Percentiles rank a stretch among this genome's conserved stretches.
These are phyloP conservation scores for Drosophila ohnishii DNA, from an alignment of 1,140 invertebrate genomes.

Conservation along the genomic window DNA sequence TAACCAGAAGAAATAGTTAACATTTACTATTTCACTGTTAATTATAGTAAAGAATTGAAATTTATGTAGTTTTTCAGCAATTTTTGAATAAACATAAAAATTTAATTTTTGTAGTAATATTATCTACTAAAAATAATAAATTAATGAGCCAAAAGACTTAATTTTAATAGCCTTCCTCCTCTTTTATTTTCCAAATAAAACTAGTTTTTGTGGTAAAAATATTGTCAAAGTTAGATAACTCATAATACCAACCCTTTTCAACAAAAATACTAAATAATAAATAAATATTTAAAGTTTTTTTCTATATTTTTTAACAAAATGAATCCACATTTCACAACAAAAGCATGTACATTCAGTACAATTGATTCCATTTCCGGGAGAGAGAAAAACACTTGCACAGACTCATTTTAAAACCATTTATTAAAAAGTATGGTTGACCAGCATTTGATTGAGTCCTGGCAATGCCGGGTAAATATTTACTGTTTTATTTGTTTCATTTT, in stretches of 20 bases:
- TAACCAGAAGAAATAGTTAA: neutral
- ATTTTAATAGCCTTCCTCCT: too few species aligned
- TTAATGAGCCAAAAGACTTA: too few species aligned
- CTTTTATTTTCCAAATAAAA: too few species aligned
- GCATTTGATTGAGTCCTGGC: conserved; percentile 2
- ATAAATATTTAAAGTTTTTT: neutral
- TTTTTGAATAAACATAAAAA: neutral
- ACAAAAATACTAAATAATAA: too few species aligned
- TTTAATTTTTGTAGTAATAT: too few species aligned
- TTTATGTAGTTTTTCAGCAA: neutral
- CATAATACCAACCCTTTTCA: too few species aligned
- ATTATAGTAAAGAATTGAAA: neutral
- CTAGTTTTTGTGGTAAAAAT: too few species aligned
- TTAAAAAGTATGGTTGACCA: neutral
- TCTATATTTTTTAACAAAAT: neutral
- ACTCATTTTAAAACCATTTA: neutral
- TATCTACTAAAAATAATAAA: too few species aligned
- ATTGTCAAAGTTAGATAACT: too few species aligned
- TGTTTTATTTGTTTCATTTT: conserved; percentile 1
- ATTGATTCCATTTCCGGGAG: neutral
- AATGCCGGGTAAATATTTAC: conserved; percentile 22
- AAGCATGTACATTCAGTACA: neutral
- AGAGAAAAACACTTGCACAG: neutral
- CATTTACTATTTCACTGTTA: neutral
- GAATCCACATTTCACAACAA: neutral